phyloP scores from a whole-genome alignment of 1,140 invertebrate genomes.

The Varroa destructor region DNA sequence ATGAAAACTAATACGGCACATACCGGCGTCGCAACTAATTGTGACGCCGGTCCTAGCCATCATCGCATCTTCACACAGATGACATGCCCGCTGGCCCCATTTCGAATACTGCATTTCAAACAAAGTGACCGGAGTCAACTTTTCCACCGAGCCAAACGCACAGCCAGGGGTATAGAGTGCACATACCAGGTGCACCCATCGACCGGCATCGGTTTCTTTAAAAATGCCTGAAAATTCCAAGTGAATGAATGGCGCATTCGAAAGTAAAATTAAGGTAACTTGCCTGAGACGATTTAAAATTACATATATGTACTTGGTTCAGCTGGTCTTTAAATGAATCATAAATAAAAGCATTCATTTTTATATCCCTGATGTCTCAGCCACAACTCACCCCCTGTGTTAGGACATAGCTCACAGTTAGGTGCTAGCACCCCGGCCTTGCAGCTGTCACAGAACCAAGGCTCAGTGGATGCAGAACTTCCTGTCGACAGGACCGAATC shows the following conservation, averaged over 20 bases:
- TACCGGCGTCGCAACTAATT: slow-evolving; percentile 90
- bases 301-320: too few relatives aligned
- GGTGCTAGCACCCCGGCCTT: slow-evolving; percentile 74
- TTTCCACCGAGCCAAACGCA: slow-evolving; percentile 84
- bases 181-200: slow-evolving; percentile 95
- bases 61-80: slow-evolving; percentile 30
- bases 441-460: slow-evolving; percentile 97
- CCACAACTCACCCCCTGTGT: slow-evolving; percentile 43
- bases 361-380: neutral
- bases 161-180: slow-evolving; percentile 92
- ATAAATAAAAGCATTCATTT: too few relatives aligned
- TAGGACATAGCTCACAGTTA: slow-evolving; percentile 72
- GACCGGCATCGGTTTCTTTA: slow-evolving; percentile 37
- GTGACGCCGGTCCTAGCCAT: slow-evolving; percentile 53
- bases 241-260: too few relatives aligned
- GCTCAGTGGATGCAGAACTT: slow-evolving; percentile 81
- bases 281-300: too few relatives aligned
- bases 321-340: too few relatives aligned
- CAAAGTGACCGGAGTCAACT: slow-evolving; percentile 56
- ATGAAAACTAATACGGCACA: slow-evolving; percentile 94
- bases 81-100: slow-evolving; percentile 66
- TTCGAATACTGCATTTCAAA: slow-evolving; percentile 90
- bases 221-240: slow-evolving; percentile 33
- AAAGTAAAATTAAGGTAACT: too few relatives aligned
- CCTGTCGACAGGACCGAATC: slow-evolving; percentile 75